phyloP scores from a whole-genome alignment of 2,113 vertebrate species.

The Dicrurus megarhynchus region DNA sequence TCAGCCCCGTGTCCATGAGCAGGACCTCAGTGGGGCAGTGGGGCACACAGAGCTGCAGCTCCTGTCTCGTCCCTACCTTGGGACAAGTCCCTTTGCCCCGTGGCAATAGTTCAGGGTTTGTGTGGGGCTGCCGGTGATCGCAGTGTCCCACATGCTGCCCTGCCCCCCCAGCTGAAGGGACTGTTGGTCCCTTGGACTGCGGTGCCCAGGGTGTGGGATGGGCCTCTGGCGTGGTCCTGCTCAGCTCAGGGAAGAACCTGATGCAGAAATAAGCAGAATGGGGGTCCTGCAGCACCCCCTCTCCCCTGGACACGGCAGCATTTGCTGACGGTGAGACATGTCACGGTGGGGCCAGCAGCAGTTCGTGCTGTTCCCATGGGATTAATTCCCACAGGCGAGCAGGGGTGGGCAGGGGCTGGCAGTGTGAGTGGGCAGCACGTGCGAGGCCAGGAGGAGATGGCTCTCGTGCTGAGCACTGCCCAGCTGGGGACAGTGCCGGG shows the following conservation, averaged over 20 bases:
- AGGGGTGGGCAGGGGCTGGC: background rate
- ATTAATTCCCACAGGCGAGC: background rate
- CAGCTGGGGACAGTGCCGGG: rapidly evolving
- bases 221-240: background rate
- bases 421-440: background rate
- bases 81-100: background rate
- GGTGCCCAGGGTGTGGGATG: background rate
- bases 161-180: background rate
- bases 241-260: background rate
- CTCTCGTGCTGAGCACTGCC: background rate
- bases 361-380: background rate
- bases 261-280: background rate
- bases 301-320: background rate
- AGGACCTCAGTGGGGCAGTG: background rate
- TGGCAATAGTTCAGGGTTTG: background rate
- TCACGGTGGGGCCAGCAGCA: background rate
- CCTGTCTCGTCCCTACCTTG: background rate
- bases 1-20: background rate
- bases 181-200: background rate
- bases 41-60: rapidly evolving
- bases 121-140: background rate
- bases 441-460: rapidly evolving
- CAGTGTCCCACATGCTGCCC: rapidly evolving
- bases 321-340: rapidly evolving
- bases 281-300: background rate